Evolutionary conservation across 35 echinoderm and acorn worm genomes (phyloP).

Genomic region (Heliocidaris tuberculata): DNA sequence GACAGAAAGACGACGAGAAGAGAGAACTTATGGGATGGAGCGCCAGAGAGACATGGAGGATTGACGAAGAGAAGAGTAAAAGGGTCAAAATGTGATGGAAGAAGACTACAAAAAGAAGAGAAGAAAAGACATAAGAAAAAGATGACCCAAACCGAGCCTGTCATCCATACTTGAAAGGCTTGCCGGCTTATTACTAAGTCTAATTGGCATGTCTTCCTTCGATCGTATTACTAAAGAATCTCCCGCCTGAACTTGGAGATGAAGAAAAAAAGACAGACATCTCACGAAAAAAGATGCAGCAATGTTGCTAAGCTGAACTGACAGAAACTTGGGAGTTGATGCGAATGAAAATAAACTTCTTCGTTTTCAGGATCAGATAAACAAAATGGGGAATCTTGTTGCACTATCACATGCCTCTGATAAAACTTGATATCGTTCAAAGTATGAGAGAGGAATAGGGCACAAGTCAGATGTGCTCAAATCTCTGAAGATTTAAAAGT

Average conservation of each 20-base stretch:
- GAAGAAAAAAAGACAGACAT: neutral
- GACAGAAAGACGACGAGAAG: neutral
- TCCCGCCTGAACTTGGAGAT: neutral
- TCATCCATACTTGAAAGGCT: neutral
- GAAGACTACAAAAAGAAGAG: neutral
- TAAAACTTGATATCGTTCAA: neutral
- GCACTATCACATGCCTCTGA: neutral
- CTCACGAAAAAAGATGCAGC: neutral
- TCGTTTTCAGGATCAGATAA: neutral
- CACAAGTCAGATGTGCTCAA: neutral
- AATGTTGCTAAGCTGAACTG: slow-evolving; percentile 8
- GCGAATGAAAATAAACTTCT: neutral
- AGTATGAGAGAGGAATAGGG: neutral
- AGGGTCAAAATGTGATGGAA: neutral
- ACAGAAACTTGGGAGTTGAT: slow-evolving; percentile 16
- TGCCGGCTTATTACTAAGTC: neutral
- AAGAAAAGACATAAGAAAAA: neutral
- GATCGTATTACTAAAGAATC: slow-evolving; percentile 3
- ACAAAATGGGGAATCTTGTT: neutral
- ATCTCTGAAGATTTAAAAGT: neutral
- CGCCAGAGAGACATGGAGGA: neutral
- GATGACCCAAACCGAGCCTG: neutral
- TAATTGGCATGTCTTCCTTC: slow-evolving; percentile 2
- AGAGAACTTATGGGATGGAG: neutral
- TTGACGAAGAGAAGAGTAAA: neutral